A percentile compares a stretch with the other conserved stretches of the same genome.
Conservation (phyloP, 2,797 vertebrate genomes). For the Oreochromis mossambicus region DNA sequence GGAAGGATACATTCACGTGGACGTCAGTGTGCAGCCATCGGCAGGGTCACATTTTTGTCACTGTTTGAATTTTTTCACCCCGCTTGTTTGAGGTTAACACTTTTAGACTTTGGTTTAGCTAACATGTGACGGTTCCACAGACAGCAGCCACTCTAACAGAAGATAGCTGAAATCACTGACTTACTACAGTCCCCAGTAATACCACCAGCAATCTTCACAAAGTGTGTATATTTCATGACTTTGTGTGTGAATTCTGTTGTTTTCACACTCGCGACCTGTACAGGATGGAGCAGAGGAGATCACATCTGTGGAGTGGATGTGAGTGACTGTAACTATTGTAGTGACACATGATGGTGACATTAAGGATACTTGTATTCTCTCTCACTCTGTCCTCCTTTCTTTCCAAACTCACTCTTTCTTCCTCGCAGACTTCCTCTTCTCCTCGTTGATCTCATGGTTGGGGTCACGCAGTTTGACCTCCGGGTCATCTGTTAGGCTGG, state of each 20-base stretch:
- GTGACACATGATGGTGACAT: neutral
- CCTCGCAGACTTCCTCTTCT: constrained; percentile 95
- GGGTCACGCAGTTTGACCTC: constrained; percentile 94
- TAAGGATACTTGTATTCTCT: neutral
- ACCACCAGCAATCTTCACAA: neutral
- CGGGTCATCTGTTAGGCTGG: constrained; percentile 86
- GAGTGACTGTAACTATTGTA: neutral
- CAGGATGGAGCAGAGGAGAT: neutral
- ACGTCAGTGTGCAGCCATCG: neutral
- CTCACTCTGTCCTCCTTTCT: neutral
- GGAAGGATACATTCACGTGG: accelerated
- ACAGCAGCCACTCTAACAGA: neutral
- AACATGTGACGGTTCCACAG: neutral
- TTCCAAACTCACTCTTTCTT: constrained; percentile 89
- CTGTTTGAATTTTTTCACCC: no score
- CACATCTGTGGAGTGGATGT: neutral
- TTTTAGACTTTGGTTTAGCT: neutral
- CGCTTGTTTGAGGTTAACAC: neutral
- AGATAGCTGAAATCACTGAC: neutral
- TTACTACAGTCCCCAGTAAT: neutral
- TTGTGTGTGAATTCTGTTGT: neutral
- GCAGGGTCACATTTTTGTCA: neutral
- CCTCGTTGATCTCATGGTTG: constrained; percentile 93
- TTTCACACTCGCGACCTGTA: neutral
- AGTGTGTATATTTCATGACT: neutral